phyloP scores from a whole-genome alignment of 2,888 invertebrate species.

The Agrilus mali region DNA sequence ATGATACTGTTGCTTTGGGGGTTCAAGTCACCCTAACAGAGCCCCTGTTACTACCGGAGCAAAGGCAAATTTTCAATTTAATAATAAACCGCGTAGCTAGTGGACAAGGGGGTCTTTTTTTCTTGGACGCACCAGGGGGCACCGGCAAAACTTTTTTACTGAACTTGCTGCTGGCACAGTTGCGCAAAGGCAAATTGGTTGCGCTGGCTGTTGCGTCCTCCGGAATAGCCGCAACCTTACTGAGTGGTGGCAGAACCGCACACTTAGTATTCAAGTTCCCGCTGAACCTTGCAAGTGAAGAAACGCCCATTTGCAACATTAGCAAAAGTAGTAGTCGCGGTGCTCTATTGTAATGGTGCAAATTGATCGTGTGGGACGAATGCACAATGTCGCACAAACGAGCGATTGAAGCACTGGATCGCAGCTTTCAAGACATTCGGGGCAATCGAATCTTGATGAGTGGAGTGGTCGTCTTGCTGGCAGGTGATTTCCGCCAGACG shows the following conservation, averaged over 20 bases:
- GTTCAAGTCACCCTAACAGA: too few species aligned
- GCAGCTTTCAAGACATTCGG: conserved; percentile 19
- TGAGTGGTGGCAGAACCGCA: conserved; percentile 27
- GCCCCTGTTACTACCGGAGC: too few species aligned
- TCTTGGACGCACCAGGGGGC: too few species aligned
- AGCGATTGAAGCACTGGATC: conserved; percentile 23
- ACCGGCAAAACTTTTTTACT: too few species aligned
- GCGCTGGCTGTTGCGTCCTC: conserved; percentile 21
- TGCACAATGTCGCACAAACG: conserved; percentile 28
- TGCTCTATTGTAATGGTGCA: conserved; percentile 19
- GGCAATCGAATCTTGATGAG: conserved; percentile 16
- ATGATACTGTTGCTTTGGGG: too few species aligned
- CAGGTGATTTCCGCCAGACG: conserved; percentile 23
- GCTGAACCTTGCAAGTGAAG: conserved; percentile 19
- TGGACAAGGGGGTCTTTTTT: too few species aligned
- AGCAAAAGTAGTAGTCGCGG: conserved; percentile 15
- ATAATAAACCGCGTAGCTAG: too few species aligned
- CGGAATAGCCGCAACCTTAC: conserved; percentile 30
- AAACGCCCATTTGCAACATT: conserved; percentile 24
- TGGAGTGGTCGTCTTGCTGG: conserved; percentile 18
- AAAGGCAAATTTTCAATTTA: too few species aligned
- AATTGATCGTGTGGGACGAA: conserved; percentile 32
- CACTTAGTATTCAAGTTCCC: conserved; percentile 29
- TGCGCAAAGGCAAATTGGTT: conserved; percentile 17
- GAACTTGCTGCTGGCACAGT: too few species aligned